A percentile compares a stretch with the other conserved stretches of the same genome.
Evolutionary conservation across 2,888 invertebrate species (phyloP).

Genomic region (Pseudococcus longispinus): DNA sequence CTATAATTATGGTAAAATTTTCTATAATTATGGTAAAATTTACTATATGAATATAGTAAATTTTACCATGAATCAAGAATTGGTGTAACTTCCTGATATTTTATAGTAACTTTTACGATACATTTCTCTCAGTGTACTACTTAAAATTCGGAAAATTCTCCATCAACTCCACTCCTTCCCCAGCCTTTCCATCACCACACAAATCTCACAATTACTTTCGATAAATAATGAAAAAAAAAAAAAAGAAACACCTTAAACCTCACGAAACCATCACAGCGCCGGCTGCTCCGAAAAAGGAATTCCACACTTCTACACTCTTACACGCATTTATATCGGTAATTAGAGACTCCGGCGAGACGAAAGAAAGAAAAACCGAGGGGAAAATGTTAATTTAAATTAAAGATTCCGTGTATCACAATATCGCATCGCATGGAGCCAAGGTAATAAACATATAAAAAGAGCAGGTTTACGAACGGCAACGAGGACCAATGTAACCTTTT

Average conservation of each 20-base stretch:
- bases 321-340: neutral
- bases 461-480: neutral
- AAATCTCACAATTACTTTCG: neutral
- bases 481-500: neutral
- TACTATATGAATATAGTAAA: too few relatives aligned
- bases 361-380: neutral
- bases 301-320: neutral
- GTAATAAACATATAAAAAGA: conserved; percentile 21
- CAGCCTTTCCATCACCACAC: neutral
- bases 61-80: too few relatives aligned
- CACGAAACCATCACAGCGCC: neutral
- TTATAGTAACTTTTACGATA: too few relatives aligned
- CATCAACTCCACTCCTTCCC: neutral
- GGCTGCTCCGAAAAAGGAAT: neutral
- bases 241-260: neutral
- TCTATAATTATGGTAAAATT: too few relatives aligned
- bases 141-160: neutral
- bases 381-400: conserved; percentile 3
- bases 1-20: too few relatives aligned
- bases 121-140: too few relatives aligned
- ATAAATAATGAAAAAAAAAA: neutral
- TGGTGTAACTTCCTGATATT: too few relatives aligned
- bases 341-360: neutral
- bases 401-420: neutral
- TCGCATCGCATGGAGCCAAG: neutral